Evolutionary conservation across 2,113 vertebrate species (phyloP).

Genomic region (Rhinopomastus cyanomelas): DNA sequence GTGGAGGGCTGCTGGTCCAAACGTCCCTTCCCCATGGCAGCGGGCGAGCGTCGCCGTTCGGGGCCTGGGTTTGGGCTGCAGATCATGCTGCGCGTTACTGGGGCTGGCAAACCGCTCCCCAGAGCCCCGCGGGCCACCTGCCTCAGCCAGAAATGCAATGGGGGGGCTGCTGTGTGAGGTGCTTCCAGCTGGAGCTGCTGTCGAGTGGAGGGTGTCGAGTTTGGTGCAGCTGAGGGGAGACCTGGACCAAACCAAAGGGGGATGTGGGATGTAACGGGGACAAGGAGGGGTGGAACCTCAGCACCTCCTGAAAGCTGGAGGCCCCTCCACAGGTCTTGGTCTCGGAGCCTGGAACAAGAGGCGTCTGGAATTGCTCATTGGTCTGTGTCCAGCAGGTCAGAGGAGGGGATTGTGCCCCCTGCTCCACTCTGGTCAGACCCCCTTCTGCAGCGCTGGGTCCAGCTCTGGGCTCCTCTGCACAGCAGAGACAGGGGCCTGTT

Average conservation of each 20-base stretch:
- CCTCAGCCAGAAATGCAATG: neutral
- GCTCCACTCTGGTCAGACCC: neutral
- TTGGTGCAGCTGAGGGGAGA: neutral
- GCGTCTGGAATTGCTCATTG: accelerated
- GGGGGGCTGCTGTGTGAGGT: neutral
- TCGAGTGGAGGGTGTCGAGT: neutral
- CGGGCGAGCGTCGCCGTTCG: neutral
- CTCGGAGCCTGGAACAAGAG: neutral
- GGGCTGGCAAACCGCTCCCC: neutral
- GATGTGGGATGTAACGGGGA: neutral
- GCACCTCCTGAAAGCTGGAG: neutral
- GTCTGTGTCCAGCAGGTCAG: neutral
- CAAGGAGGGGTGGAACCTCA: neutral
- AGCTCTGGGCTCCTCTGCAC: neutral
- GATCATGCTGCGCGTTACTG: neutral
- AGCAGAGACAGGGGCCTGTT: neutral
- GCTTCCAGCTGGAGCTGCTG: neutral
- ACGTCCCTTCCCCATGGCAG: neutral
- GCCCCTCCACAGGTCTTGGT: neutral
- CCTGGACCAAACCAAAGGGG: neutral
- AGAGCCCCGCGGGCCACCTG: neutral
- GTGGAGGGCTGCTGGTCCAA: neutral
- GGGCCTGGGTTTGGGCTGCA: neutral
- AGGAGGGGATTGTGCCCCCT: neutral
- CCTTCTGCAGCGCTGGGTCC: neutral